Evolutionary conservation across 2,113 vertebrate genomes (phyloP), one percentile per base, ranked within the genome.

Genomic region (Mesoclemmys tuberculata): DNA sequence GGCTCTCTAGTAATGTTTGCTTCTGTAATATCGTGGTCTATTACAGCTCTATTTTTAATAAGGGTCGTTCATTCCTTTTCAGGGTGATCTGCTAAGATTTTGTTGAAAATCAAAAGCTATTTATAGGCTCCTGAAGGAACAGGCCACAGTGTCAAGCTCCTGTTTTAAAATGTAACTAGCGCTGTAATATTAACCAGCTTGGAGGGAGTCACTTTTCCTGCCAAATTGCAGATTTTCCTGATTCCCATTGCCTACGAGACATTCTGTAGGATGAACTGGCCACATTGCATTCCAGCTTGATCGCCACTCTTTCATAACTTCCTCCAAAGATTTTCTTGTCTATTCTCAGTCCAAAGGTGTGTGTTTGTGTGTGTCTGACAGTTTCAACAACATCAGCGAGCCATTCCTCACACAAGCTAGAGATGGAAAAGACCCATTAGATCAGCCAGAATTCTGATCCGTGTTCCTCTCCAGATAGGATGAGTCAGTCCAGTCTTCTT

Each of bases 211-310:
- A 12, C 46, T 55, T 61, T 35, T 82, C 51, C 52, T 46, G 41
- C 26, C 26, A 46, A 41, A 46, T 8, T 46, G 22, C 41, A 77
- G 74, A 16, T 46, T 74, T 46, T 41, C 52, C 85, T 27, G 24
- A 31, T 78, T 44, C 22, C 46, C 46, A 14, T 41, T 48, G 54
- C 29, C 54, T 21, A 54, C 48, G 44, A 35, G 19, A 35, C 87
- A 94, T 95, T 94, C 94, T 95, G 94, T n/a, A 93, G 80, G 74
- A 90, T 96, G 85, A 94, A 95, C 93, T 90, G 90, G 95, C 90
- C 95, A 94, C 90, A 82, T 84, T 95, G 74, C 0, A 0, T 92
- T 95, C 93, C 90, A 96, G 90, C 95, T 94, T 97, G 80, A 51
- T 85, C 92, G 92, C 96, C 94, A 90, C 64, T 94, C 85, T 92